Evolutionary conservation across 2,797 vertebrate species (phyloP).

Genomic region (Distichodus sexfasciatus): DNA sequence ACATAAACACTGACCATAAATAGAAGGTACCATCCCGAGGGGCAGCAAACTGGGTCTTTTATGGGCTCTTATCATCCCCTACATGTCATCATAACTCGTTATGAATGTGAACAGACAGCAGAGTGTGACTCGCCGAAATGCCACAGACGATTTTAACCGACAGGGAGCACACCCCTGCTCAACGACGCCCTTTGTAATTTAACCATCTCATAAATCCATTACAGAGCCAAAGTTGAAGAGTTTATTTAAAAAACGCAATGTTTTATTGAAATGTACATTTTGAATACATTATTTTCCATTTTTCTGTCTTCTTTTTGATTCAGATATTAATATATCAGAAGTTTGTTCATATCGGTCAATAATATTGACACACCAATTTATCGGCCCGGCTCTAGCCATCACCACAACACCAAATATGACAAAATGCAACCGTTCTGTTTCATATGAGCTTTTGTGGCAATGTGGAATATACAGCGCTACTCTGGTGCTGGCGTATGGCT

Average conservation of each 20-base stretch:
- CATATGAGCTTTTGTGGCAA: constrained; percentile 15
- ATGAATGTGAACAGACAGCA: neutral
- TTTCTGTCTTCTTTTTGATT: too few species aligned
- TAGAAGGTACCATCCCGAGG: too few species aligned
- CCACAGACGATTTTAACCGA: neutral
- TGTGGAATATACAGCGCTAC: constrained; percentile 28
- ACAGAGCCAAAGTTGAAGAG: constrained; percentile 39
- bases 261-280: too few species aligned
- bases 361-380: too few species aligned
- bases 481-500: constrained; percentile 32
- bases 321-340: too few species aligned
- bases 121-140: neutral
- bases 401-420: neutral
- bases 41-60: too few species aligned
- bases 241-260: neutral
- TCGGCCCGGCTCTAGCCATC: neutral
- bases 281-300: too few species aligned
- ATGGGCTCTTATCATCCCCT: neutral
- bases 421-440: neutral
- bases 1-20: neutral
- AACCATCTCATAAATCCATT: neutral
- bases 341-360: too few species aligned
- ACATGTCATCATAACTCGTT: constrained; percentile 11
- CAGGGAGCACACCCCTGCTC: neutral
- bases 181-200: neutral